Evolutionary conservation across 2,888 invertebrate genomes (phyloP), one percentile per base, ranked within the genome.

Genomic region (Caenorhabditis wallacei): DNA sequence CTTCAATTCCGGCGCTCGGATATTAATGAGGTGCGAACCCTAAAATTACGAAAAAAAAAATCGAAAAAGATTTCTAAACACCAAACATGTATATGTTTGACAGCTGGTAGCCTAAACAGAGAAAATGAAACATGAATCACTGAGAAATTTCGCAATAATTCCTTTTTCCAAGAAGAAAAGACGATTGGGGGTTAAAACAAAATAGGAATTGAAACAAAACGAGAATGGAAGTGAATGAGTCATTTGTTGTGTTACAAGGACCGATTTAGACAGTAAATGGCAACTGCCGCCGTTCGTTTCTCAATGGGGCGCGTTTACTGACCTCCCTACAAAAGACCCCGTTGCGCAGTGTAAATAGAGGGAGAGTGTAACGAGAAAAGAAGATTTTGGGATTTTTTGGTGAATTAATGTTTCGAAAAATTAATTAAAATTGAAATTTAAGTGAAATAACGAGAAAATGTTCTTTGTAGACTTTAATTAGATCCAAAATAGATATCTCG

Each of bases 291-390:
- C 26, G 46, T 18, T 16, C n/a, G 13, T n/a, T 59, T 26, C 37
- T 10, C 75, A 18, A 13, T 37, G 20, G 76, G 30, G 76, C 76
- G 76, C 76, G 18, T 3, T 75, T 75, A 18, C 76, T 48, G 30
- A 56, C 66, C 35, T 30, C 22, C 43, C 18, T 0, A 7, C 20
- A 13, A 20, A 1, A n/a, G 40, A 40, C 43, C 51, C 1, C n/a
- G n/a, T 35, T 35, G 66, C 51, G 66, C 66, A 66, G 66, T 75
- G 75, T 75, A 66, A 75, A 69, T 51, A 59, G 10, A 59, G 2
- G 10, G 1, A 51, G 24, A 53, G 24, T 24, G 53, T 53, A 18
- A 26, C 16, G 35, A 35, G 35, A 30, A 18, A 35, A n/a, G n/a
- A n/a, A n/a, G n/a, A n/a, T n/a, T n/a, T n/a, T n/a, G n/a, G n/a